Conservation (phyloP, 1,140 invertebrate species). For the Neodiprion fabricii region DNA sequence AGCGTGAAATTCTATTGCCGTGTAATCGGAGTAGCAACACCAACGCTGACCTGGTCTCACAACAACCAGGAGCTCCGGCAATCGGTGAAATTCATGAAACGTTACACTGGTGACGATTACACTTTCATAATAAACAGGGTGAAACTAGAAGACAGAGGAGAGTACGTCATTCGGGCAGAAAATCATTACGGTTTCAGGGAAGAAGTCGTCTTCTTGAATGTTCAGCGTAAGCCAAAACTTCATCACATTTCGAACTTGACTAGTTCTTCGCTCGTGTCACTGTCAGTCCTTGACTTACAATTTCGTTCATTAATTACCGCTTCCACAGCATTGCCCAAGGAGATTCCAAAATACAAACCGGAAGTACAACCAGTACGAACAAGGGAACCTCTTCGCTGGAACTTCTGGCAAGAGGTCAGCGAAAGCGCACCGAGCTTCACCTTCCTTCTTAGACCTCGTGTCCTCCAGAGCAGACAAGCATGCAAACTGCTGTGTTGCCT, state of each 20-base stretch:
- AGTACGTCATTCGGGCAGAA: conserved; percentile 96
- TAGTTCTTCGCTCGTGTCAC: background rate
- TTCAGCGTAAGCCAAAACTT: conserved; percentile 79
- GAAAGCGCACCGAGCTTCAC: conserved; percentile 94
- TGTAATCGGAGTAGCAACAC: conserved; percentile 92
- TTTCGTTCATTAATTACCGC: conserved; percentile 9
- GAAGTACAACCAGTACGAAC: conserved; percentile 76
- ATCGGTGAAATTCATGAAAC: conserved; percentile 99
- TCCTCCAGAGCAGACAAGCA: conserved; percentile 94
- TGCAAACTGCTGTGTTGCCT: conserved; percentile 98
- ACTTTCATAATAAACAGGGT: conserved; percentile 97
- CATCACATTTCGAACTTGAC: conserved; percentile 3
- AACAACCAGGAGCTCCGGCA: conserved; percentile 94
- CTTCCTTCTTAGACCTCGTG: conserved; percentile 95
- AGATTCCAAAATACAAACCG: conserved; percentile 78
- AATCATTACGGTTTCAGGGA: conserved; percentile 97
- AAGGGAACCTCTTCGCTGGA: conserved; percentile 82
- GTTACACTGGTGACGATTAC: conserved; percentile 95
- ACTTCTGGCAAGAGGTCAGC: conserved; percentile 87
- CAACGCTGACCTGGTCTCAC: conserved; percentile 94
- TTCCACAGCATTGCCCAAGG: conserved; percentile 77
- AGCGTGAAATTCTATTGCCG: conserved; percentile 97
- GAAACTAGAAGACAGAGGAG: conserved; percentile 93
- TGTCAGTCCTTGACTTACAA: background rate
- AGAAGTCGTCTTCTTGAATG: conserved; percentile 96